A percentile compares a stretch with the other conserved stretches of the same genome.
phyloP scores from a whole-genome alignment of 2,888 invertebrate species.

The Lysandra coridon region DNA sequence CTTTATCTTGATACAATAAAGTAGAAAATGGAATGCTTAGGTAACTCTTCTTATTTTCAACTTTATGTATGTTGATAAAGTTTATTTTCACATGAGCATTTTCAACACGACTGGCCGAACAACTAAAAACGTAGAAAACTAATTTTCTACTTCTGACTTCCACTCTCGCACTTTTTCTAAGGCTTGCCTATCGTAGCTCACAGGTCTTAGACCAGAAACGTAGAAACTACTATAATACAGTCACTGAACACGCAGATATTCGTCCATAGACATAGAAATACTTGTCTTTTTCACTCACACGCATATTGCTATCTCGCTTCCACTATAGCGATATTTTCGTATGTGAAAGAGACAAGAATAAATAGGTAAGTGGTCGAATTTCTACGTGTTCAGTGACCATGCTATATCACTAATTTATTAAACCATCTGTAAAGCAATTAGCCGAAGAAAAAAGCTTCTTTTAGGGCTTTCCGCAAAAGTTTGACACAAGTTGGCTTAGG shows the following conservation, averaged over 20 bases:
- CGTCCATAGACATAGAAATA: background rate
- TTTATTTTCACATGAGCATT: background rate
- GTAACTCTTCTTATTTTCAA: background rate
- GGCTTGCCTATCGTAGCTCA: slow-evolving; percentile 14
- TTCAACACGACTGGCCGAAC: background rate
- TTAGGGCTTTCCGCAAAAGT: background rate
- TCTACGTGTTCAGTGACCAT: background rate
- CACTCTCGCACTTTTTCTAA: slow-evolving; percentile 16
- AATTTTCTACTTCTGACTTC: slow-evolving; percentile 3
- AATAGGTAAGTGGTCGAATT: background rate
- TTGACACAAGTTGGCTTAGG: background rate
- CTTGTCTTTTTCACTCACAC: background rate
- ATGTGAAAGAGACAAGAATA: background rate
- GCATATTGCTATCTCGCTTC: background rate
- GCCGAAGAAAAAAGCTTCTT: background rate
- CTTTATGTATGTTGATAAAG: background rate
- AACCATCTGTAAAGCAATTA: background rate
- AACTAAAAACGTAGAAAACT: slow-evolving; percentile 5
- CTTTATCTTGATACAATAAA: background rate
- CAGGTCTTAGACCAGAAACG: background rate
- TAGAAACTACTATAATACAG: background rate
- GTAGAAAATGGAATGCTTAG: background rate
- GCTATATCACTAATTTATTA: background rate
- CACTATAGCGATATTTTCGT: background rate
- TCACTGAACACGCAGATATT: background rate